These are phyloP conservation scores for Triops longicaudatus DNA, from an alignment of 1,140 invertebrate genomes.

Conservation along the genomic window DNA sequence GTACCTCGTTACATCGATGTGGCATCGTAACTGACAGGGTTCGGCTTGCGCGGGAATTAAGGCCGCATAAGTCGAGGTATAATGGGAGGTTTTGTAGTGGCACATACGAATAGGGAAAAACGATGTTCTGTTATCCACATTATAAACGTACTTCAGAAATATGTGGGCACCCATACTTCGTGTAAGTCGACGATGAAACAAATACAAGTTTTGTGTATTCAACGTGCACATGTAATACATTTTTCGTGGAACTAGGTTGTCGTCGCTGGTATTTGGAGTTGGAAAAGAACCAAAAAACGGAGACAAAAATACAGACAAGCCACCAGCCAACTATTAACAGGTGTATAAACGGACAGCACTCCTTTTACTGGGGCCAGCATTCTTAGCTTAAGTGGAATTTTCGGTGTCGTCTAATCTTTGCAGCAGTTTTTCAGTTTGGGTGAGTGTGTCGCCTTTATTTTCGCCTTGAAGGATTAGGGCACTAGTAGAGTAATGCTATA, in stretches of 20 bases:
- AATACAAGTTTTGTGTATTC: no score
- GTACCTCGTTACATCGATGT: no score
- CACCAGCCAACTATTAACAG: neutral
- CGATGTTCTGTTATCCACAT: no score
- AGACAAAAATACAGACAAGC: neutral
- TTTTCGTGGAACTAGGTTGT: neutral
- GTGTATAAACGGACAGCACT: neutral
- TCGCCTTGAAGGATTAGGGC: neutral
- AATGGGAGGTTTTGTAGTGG: no score
- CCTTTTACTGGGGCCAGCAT: neutral
- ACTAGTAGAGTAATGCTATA: neutral
- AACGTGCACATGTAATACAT: neutral
- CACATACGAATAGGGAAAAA: no score
- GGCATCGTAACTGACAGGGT: no score
- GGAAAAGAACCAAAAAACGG: neutral
- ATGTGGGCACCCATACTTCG: no score
- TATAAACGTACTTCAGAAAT: no score
- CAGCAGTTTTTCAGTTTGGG: neutral
- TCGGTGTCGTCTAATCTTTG: neutral
- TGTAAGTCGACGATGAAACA: no score
- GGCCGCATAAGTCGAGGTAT: no score
- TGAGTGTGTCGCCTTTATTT: neutral
- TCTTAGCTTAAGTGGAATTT: neutral
- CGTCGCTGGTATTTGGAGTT: neutral
- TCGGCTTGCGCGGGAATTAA: no score